Evolutionary conservation across 2,888 invertebrate genomes (phyloP), one percentile per base, ranked within the genome.

Genomic region (Alentia gelatinosa): DNA sequence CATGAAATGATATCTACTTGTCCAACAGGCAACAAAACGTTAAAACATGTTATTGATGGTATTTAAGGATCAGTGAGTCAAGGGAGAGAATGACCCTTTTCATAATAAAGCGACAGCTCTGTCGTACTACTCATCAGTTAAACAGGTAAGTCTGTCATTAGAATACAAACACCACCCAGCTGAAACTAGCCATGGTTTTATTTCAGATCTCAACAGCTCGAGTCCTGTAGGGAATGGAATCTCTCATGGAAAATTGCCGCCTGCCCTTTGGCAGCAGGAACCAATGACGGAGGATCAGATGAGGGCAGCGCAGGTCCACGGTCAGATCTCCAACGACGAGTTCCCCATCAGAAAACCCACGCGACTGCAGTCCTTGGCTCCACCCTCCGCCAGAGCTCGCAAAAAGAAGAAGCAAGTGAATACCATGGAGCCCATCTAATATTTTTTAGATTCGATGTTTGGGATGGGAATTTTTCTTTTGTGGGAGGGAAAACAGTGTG

Each of bases 341-440:
- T 92, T 96, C 5, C 83, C 93, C 95, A 92, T 95, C 93, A 93
- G 96, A 90, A 95, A 96, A 92, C 97, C 97, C 0, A 94, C 95
- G 0, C 95, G 96, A 90, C 95, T 97, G 30, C 96, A 97, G 92
- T 96, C 97, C 3, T 94, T 97, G 35, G 96, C 96, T 4, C 74
- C 93, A 0, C 92, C 94, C 0, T 92, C 93, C 3, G 92, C 92
- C 4, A 94, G 93, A 90, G 93, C 93, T 79, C 91, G 93, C 15
- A 93, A 92, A 68, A 95, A 94, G 92, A 95, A 95, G 92, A 93
- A 93, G 86, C 92, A 63, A 30, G 56, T 91, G 30, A 91, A 92
- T 35, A 91, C 91, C 37, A 89, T 89, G 91, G 91, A 91, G 26
- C 56, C 89, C n/a, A 37, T 89, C 23, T 86, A 86, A 50, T 56